phyloP scores from a whole-genome alignment of 1,140 invertebrate genomes.

The Bradynema listronoti region DNA sequence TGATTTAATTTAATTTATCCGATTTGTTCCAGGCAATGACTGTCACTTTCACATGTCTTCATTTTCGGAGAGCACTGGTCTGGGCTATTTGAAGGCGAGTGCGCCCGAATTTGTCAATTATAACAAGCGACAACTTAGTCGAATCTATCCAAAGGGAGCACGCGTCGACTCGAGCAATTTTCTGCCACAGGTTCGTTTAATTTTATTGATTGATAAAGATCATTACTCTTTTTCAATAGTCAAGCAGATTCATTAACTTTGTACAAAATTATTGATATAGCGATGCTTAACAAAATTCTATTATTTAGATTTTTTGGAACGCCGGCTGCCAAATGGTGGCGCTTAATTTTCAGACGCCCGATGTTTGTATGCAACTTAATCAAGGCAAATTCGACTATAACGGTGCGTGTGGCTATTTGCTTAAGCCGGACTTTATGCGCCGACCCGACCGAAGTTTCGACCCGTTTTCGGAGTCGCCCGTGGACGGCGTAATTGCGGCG shows the following conservation, averaged over 20 bases:
- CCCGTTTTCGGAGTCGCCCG: conserved; percentile 96
- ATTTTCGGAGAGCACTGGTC: conserved; percentile 88
- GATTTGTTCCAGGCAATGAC: conserved; percentile 72
- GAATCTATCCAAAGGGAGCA: conserved; percentile 97
- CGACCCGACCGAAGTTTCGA: conserved; percentile 90
- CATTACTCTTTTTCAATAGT: neutral
- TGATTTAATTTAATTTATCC: too few relatives aligned
- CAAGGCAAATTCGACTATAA: conserved; percentile 97
- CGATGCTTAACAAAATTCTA: neutral
- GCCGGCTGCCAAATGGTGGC: conserved; percentile 99
- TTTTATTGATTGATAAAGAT: neutral
- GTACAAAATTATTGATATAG: neutral
- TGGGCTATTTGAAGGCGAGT: conserved; percentile 86
- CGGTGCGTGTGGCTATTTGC: conserved; percentile 75
- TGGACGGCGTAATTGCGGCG: conserved; percentile 97
- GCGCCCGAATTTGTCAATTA: conserved; percentile 98
- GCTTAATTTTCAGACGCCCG: conserved; percentile 98
- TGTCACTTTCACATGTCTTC: conserved; percentile 96
- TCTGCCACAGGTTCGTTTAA: conserved; percentile 79
- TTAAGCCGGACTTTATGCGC: conserved; percentile 99
- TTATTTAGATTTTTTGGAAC: conserved; percentile 83
- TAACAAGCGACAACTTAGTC: conserved; percentile 95
- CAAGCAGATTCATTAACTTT: neutral
- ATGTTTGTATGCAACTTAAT: conserved; percentile 98
- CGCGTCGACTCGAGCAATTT: conserved; percentile 98